Evolutionary conservation across 2,888 invertebrate species (phyloP).

Genomic region (Zygaena filipendulae): DNA sequence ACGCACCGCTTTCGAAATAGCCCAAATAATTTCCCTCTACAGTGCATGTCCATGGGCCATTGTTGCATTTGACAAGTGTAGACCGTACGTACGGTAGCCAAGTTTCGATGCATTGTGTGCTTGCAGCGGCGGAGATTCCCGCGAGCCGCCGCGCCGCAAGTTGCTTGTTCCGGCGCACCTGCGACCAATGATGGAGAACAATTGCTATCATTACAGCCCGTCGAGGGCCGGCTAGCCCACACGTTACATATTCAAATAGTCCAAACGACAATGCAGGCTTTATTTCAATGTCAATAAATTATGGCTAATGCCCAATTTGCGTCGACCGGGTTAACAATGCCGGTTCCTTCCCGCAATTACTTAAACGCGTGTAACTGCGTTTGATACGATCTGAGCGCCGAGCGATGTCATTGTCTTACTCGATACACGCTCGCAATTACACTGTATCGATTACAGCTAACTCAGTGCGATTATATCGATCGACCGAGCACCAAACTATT

Average conservation of each 20-base stretch:
- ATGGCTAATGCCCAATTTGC: slow-evolving; percentile 68
- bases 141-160: slow-evolving; percentile 15
- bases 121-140: too few relatives aligned
- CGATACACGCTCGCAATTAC: slow-evolving; percentile 55
- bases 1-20: too few relatives aligned
- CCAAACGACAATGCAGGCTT: slow-evolving; percentile 54
- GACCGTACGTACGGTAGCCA: too few relatives aligned
- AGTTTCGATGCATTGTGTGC: too few relatives aligned
- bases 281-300: slow-evolving; percentile 64
- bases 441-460: slow-evolving; percentile 59
- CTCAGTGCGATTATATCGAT: slow-evolving; percentile 50
- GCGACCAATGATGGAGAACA: slow-evolving; percentile 59
- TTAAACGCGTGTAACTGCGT: slow-evolving; percentile 64
- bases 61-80: too few relatives aligned
- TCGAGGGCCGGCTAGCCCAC: slow-evolving; percentile 43
- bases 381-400: slow-evolving; percentile 54
- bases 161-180: slow-evolving; percentile 38
- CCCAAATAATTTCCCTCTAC: too few relatives aligned
- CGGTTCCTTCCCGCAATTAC: slow-evolving; percentile 68
- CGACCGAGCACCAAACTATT: slow-evolving; percentile 53
- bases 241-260: slow-evolving; percentile 60
- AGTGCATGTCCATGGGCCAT: too few relatives aligned
- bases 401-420: slow-evolving; percentile 55
- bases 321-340: slow-evolving; percentile 63
- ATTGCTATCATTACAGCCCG: slow-evolving; percentile 59